Percentiles rank a stretch among this genome's conserved stretches.
Conservation (phyloP, 1,140 invertebrate species). For the Calliopsis andreniformis region DNA sequence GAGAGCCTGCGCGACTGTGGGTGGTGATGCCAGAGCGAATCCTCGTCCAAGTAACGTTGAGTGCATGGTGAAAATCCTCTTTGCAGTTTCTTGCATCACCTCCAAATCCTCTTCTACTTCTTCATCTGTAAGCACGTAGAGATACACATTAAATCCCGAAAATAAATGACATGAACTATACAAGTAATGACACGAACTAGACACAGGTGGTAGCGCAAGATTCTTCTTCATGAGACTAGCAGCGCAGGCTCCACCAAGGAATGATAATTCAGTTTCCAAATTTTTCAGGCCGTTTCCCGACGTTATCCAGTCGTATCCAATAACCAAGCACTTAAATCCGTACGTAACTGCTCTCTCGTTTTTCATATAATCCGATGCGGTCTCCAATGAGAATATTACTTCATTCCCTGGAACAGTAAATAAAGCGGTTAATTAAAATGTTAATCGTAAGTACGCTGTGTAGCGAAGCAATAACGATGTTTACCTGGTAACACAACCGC, state of each 20-base stretch:
- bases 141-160: neutral
- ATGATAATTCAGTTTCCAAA: slow-evolving; percentile 94
- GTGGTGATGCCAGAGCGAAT: slow-evolving; percentile 92
- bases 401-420: slow-evolving; percentile 87
- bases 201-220: slow-evolving; percentile 87
- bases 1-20: slow-evolving; percentile 93
- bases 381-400: slow-evolving; percentile 96
- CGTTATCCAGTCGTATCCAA: slow-evolving; percentile 93
- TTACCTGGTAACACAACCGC: slow-evolving; percentile 92
- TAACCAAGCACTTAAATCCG: slow-evolving; percentile 95
- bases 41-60: slow-evolving; percentile 92
- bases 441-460: neutral
- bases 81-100: slow-evolving; percentile 87
- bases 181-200: slow-evolving; percentile 78
- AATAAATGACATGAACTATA: neutral
- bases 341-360: slow-evolving; percentile 92
- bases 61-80: slow-evolving; percentile 88
- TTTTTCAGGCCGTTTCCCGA: slow-evolving; percentile 86
- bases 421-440: neutral
- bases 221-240: slow-evolving; percentile 94
- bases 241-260: slow-evolving; percentile 94
- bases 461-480: neutral
- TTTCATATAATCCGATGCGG: slow-evolving; percentile 96
- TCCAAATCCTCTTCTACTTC: slow-evolving; percentile 89
- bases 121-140: slow-evolving; percentile 82